phyloP scores from a whole-genome alignment of 2,888 invertebrate genomes.

The Tachina lurida region DNA sequence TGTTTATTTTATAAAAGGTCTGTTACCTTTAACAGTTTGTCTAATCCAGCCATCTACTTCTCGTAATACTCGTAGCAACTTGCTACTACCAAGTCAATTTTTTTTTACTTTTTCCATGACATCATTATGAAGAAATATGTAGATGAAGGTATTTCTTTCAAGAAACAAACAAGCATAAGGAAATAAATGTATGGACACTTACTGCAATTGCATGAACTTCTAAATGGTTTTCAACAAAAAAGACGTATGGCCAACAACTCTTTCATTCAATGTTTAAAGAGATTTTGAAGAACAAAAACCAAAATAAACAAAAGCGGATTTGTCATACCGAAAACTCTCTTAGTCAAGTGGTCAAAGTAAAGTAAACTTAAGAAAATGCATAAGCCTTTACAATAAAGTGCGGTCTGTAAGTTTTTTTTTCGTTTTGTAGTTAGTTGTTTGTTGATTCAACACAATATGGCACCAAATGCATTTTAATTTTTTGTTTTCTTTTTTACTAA shows the following conservation, averaged over 20 bases:
- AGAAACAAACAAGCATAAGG: background rate
- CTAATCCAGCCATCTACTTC: background rate
- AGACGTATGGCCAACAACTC: conserved; percentile 26
- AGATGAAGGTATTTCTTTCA: background rate
- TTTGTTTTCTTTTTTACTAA: background rate
- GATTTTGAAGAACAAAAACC: conserved; percentile 12
- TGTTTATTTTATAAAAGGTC: too few species aligned
- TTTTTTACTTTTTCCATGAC: background rate
- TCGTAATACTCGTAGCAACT: background rate
- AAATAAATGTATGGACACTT: background rate
- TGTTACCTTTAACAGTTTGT: background rate
- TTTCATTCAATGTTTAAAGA: conserved; percentile 13
- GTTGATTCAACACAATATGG: conserved; percentile 38
- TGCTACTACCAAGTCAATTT: background rate
- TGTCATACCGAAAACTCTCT: conserved; percentile 35
- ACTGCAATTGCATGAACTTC: background rate
- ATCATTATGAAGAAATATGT: background rate
- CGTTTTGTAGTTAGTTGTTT: background rate
- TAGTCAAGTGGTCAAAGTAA: conserved; percentile 32
- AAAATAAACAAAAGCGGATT: conserved; percentile 50
- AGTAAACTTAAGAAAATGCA: conserved; percentile 16
- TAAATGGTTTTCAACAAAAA: conserved; percentile 13
- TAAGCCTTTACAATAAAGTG: conserved; percentile 45
- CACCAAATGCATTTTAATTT: conserved; percentile 38
- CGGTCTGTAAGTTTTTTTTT: conserved; percentile 26